Conservation (phyloP, 2,888 invertebrate species). For the Agrotis puta region DNA sequence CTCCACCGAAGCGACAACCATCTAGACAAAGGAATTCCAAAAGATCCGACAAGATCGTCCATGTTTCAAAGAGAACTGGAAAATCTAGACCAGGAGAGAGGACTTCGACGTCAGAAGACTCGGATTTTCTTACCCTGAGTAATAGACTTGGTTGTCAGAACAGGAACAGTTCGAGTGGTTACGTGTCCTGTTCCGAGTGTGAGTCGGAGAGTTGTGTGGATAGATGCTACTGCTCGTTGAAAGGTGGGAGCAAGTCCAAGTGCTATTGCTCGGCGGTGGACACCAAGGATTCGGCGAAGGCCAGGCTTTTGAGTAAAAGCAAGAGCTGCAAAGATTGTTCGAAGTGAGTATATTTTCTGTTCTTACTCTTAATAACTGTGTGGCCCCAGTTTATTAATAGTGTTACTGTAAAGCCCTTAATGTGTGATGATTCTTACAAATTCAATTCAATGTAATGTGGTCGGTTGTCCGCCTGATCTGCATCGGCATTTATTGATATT, state of each 20-base stretch:
- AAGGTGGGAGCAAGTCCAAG: constrained; percentile 90
- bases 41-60: constrained; percentile 83
- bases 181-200: constrained; percentile 97
- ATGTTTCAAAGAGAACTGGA: constrained; percentile 84
- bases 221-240: constrained; percentile 96
- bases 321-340: constrained; percentile 87
- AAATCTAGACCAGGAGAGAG: constrained; percentile 91
- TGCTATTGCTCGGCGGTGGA: constrained; percentile 92
- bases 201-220: constrained; percentile 97
- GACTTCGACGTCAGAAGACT: constrained; percentile 92
- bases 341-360: constrained; percentile 78
- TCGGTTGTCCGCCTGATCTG: background rate
- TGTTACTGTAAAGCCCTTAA: too few relatives aligned
- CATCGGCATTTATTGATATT: background rate
- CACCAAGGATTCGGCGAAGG: constrained; percentile 80
- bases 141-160: constrained; percentile 92
- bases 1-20: constrained; percentile 84
- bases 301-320: constrained; percentile 79
- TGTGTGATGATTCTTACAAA: too few relatives aligned
- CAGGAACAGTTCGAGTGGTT: constrained; percentile 93
- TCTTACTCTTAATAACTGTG: background rate
- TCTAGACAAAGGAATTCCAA: constrained; percentile 84
- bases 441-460: background rate
- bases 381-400: too few relatives aligned
- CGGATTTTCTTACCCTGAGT: constrained; percentile 90